Conservation (phyloP, 2,888 invertebrate genomes). For the Germaria angustata region DNA sequence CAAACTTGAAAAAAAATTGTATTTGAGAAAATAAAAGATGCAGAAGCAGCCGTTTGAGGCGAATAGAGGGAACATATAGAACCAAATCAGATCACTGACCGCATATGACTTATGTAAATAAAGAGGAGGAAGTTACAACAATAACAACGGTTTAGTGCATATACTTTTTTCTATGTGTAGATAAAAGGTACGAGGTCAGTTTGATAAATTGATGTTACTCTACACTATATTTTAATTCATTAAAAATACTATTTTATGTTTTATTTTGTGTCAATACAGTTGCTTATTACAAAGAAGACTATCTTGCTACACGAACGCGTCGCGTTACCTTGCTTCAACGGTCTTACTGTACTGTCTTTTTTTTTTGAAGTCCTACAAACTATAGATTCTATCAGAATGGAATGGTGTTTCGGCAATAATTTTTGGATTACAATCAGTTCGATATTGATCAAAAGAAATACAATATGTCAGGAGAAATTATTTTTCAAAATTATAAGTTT, state of each 20-base stretch:
- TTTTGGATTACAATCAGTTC: no score
- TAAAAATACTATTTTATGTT: background rate
- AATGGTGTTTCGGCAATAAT: no score
- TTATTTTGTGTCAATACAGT: no score
- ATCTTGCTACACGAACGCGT: no score
- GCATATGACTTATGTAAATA: constrained; percentile 67
- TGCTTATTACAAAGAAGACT: no score
- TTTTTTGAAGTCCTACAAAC: no score
- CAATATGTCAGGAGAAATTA: no score
- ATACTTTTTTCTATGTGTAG: background rate
- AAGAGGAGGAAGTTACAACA: constrained; percentile 52
- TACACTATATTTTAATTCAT: background rate
- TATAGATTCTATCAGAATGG: no score
- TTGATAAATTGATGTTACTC: background rate
- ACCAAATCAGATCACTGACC: constrained; percentile 76
- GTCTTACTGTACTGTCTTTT: no score
- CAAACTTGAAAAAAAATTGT: background rate
- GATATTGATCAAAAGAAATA: no score
- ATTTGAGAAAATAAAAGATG: constrained; percentile 41
- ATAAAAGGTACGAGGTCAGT: background rate
- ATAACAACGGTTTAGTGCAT: constrained; percentile 25
- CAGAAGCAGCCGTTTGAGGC: constrained; percentile 54
- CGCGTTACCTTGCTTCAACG: no score
- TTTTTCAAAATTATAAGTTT: no score
- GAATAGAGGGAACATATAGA: constrained; percentile 38